Evolutionary conservation across 2,113 vertebrate genomes (phyloP).

Genomic region (Bubo bubo): DNA sequence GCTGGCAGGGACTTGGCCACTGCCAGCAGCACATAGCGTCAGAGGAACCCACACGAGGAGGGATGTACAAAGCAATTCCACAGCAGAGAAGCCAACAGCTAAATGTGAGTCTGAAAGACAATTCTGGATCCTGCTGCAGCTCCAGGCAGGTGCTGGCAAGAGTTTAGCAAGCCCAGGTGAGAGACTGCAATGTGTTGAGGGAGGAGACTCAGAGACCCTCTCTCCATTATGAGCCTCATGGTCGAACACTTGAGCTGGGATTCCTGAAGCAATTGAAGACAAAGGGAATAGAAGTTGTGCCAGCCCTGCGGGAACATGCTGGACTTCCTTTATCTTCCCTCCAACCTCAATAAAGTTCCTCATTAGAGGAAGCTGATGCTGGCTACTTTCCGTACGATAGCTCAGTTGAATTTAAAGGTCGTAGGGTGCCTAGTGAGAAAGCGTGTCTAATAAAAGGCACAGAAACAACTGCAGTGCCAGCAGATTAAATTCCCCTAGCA

Average conservation of each 20-base stretch:
- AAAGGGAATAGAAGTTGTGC: not conserved
- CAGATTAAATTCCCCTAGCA: slow-evolving; percentile 62
- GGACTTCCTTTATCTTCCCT: not conserved
- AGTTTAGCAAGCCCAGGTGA: not conserved
- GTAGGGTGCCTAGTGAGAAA: not conserved
- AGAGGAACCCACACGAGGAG: accelerated
- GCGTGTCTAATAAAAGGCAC: slow-evolving; percentile 67
- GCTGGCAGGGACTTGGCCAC: accelerated
- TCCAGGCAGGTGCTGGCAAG: not conserved
- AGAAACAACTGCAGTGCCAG: slow-evolving; percentile 8
- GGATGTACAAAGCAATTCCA: not conserved
- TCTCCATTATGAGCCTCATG: not conserved
- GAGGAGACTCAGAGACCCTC: not conserved
- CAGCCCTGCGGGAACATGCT: not conserved
- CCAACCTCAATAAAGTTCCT: not conserved
- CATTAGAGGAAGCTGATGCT: not conserved
- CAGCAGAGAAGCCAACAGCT: not conserved
- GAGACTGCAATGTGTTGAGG: accelerated
- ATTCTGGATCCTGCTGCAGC: not conserved
- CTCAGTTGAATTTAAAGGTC: slow-evolving; percentile 54
- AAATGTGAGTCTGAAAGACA: not conserved
- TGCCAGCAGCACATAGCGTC: not conserved
- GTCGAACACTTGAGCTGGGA: not conserved
- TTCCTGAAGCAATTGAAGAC: not conserved
- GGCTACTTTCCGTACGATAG: not conserved